Evolutionary conservation across 2,888 invertebrate species (phyloP).

Genomic region (Labia minor): DNA sequence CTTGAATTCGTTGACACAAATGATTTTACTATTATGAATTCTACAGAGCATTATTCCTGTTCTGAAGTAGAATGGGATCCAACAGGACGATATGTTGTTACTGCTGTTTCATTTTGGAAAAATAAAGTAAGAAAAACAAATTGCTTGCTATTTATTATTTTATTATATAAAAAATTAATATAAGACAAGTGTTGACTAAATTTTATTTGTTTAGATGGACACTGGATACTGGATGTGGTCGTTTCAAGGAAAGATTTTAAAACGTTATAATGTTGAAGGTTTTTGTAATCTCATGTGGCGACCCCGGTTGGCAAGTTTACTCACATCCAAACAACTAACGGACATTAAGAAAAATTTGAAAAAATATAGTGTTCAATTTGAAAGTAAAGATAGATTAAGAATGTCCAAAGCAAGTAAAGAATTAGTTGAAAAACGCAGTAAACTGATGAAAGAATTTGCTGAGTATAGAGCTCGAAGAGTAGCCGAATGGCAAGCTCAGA

Average conservation of each 20-base stretch:
- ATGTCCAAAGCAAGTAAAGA: constrained; percentile 83
- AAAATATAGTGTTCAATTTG: constrained; percentile 91
- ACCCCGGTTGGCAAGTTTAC: constrained; percentile 78
- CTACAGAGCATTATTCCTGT: constrained; percentile 84
- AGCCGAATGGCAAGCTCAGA: constrained; percentile 65
- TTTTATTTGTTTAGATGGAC: constrained; percentile 45
- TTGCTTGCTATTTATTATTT: too few species aligned
- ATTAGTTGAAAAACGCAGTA: constrained; percentile 80
- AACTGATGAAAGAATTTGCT: constrained; percentile 75
- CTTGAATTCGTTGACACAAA: constrained; percentile 92
- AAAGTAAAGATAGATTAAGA: constrained; percentile 89
- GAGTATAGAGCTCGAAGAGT: constrained; percentile 66
- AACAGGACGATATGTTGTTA: constrained; percentile 92
- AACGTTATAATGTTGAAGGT: constrained; percentile 76
- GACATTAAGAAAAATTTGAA: constrained; percentile 96
- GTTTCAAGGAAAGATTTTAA: constrained; percentile 75
- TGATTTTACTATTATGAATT: constrained; percentile 90
- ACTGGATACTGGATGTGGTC: constrained; percentile 94
- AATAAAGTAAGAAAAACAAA: too few species aligned
- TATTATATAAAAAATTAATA: neutral
- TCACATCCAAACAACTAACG: constrained; percentile 75
- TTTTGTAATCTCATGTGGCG: constrained; percentile 95
- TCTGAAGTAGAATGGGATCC: constrained; percentile 99
- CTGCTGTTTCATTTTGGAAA: constrained; percentile 90
- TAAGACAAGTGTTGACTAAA: too few species aligned